A percentile compares a stretch with the other conserved stretches of the same genome.
phyloP scores from a whole-genome alignment of 1,140 invertebrate species.

The Drosophila lacertosa region DNA sequence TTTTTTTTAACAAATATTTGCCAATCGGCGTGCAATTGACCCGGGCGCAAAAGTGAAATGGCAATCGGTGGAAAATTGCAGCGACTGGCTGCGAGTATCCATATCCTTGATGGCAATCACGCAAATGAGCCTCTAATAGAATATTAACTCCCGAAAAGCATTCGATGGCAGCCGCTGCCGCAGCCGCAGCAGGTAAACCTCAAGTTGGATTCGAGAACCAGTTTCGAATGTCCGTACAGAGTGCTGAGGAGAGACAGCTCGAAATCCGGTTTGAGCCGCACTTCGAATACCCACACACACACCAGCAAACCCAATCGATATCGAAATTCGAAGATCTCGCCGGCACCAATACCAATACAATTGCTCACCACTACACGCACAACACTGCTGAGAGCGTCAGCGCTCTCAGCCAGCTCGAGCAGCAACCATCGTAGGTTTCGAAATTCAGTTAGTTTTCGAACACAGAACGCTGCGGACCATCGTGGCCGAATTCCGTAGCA shows the following conservation, averaged over 20 bases:
- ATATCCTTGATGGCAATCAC: constrained; percentile 80
- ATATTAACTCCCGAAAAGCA: constrained; percentile 80
- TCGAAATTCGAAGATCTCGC: constrained; percentile 75
- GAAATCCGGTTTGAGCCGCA: constrained; percentile 57
- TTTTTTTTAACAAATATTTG: constrained; percentile 10
- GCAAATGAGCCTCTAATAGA: constrained; percentile 84
- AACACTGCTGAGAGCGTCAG: constrained; percentile 12
- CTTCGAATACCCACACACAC: constrained; percentile 55
- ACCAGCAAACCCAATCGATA: constrained; percentile 43
- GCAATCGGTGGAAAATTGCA: constrained; percentile 38
- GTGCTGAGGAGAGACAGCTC: constrained; percentile 25
- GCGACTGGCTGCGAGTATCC: constrained; percentile 24
- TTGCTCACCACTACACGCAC: constrained; percentile 27
- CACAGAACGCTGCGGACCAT: constrained; percentile 45
- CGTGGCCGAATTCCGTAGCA: constrained; percentile 27
- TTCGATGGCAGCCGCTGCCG: constrained; percentile 43
- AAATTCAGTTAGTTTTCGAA: constrained; percentile 69
- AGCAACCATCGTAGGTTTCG: constrained; percentile 53
- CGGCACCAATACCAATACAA: constrained; percentile 56
- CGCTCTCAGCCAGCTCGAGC: constrained; percentile 8
- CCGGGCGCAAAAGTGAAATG: constrained; percentile 24
- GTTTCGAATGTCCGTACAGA: constrained; percentile 32
- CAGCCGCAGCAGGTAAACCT: constrained; percentile 63
- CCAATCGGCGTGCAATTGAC: constrained; percentile 40
- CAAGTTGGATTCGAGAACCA: constrained; percentile 42